Evolutionary conservation across 2,888 invertebrate genomes (phyloP).

Genomic region (Cryptocheilus praepositus): DNA sequence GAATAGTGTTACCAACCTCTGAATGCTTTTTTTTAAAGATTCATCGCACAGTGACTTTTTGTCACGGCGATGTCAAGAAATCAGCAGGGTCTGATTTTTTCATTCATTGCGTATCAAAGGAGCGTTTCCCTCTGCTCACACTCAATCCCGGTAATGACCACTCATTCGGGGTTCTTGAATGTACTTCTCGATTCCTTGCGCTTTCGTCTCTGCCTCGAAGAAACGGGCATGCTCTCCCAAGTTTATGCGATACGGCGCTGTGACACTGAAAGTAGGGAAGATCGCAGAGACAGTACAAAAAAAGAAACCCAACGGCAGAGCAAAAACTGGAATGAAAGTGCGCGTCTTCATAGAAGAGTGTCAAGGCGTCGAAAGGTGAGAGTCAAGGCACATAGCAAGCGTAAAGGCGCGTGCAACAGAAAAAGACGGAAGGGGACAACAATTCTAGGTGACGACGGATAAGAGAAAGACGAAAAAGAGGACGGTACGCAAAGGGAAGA

Average conservation of each 20-base stretch:
- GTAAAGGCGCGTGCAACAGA: neutral
- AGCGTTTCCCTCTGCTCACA: conserved; percentile 11
- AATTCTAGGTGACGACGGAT: conserved; percentile 11
- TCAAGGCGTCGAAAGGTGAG: no score
- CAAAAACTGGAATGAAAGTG: neutral
- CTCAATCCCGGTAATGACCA: conserved; percentile 17
- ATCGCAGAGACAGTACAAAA: conserved; percentile 25
- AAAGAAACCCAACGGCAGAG: neutral
- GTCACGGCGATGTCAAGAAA: no score
- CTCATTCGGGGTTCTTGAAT: neutral
- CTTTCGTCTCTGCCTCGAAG: conserved; percentile 33
- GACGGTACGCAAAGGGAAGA: neutral
- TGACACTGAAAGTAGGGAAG: neutral
- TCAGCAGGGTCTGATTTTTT: no score
- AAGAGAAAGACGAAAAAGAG: neutral
- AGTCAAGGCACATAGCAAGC: no score
- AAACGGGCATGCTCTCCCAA: conserved; percentile 33
- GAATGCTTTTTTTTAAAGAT: no score
- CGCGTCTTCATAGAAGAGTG: no score
- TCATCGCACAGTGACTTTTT: no score
- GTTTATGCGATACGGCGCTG: conserved; percentile 39
- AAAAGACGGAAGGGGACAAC: conserved; percentile 2
- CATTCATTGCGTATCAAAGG: no score
- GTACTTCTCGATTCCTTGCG: conserved; percentile 3
- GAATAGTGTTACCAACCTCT: no score